Evolutionary conservation across 2,113 vertebrate genomes (phyloP).

Genomic region (Sceloporus undulatus): DNA sequence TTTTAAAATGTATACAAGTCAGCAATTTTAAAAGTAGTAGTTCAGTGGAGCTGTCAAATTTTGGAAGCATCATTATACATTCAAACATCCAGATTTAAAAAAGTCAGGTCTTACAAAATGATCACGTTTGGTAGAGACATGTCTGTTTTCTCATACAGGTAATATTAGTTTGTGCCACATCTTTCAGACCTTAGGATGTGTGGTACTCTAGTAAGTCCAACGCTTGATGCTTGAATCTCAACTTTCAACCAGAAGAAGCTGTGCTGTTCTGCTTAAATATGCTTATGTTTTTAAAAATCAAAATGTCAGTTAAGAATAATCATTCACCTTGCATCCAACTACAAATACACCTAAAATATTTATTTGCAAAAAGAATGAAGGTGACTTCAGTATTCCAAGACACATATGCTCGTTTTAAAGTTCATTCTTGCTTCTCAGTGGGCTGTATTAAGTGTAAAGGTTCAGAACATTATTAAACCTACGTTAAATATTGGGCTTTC

Average conservation of each 20-base stretch:
- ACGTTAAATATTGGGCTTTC: slow-evolving; percentile 32
- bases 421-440: slow-evolving; percentile 51
- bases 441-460: slow-evolving; percentile 66
- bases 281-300: slow-evolving; percentile 26
- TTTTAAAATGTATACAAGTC: slow-evolving; percentile 75
- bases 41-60: slow-evolving; percentile 63
- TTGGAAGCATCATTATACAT: slow-evolving; percentile 71
- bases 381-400: slow-evolving; percentile 62
- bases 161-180: slow-evolving; percentile 46
- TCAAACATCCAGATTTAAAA: slow-evolving; percentile 54
- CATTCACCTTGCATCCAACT: slow-evolving; percentile 27
- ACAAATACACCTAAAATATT: slow-evolving; percentile 30
- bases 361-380: slow-evolving; percentile 49
- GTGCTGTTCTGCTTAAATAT: slow-evolving; percentile 33
- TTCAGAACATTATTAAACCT: slow-evolving; percentile 64
- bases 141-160: slow-evolving; percentile 27
- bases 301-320: background rate
- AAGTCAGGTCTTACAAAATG: slow-evolving; percentile 58
- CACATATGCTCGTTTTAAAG: slow-evolving; percentile 59
- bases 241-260: slow-evolving; percentile 23
- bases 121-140: slow-evolving; percentile 43
- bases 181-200: slow-evolving; percentile 37
- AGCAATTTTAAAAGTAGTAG: slow-evolving; percentile 60
- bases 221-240: background rate
- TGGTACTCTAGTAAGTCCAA: background rate